Evolutionary conservation across 2,113 vertebrate genomes (phyloP).

Genomic region (Jacana jacana): DNA sequence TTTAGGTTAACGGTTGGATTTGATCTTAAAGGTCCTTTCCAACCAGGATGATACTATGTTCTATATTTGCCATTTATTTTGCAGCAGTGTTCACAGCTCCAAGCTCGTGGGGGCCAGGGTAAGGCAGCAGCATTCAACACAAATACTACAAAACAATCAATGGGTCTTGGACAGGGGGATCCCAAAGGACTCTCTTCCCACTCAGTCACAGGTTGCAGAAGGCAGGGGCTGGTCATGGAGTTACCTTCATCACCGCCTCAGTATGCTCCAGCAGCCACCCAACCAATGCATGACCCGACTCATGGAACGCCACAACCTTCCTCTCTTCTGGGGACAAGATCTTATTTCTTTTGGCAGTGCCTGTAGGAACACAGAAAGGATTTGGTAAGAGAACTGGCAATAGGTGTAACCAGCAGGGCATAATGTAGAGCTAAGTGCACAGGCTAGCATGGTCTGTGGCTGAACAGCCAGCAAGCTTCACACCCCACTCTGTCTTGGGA

Average conservation of each 20-base stretch:
- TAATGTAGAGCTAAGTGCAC: not conserved
- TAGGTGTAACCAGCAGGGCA: not conserved
- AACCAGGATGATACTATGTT: not conserved
- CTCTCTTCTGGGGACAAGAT: conserved; percentile 93
- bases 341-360: conserved; percentile 91
- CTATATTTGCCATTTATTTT: not conserved
- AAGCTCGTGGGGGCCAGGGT: not conserved
- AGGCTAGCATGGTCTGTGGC: not conserved
- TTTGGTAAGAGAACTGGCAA: rapidly evolving
- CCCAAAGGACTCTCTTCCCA: not conserved
- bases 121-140: not conserved
- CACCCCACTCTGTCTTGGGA: rapidly evolving
- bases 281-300: conserved; percentile 91
- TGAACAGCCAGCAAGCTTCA: not conserved
- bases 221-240: rapidly evolving
- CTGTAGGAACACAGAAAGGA: conserved; percentile 56
- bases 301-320: conserved; percentile 90
- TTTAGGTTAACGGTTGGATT: not conserved
- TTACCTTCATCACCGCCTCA: conserved; percentile 95
- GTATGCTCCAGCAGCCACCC: conserved; percentile 98
- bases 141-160: not conserved
- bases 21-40: not conserved
- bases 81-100: not conserved
- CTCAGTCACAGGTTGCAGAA: too few relatives aligned
- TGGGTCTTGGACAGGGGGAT: not conserved